phyloP scores from a whole-genome alignment of 2,113 vertebrate species.

The Nesoenas mayeri region DNA sequence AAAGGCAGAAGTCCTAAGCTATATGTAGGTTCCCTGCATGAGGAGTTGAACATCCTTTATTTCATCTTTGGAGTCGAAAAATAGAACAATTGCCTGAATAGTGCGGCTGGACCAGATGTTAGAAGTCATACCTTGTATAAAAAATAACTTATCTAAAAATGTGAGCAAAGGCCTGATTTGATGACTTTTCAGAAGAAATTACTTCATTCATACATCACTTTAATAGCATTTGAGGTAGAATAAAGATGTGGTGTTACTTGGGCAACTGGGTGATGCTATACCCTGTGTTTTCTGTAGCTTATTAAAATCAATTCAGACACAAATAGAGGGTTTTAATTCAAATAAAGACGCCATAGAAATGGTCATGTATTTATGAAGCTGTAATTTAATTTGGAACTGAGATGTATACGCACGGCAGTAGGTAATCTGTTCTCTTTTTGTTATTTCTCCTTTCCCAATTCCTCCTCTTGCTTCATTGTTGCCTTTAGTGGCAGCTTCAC shows the following conservation, averaged over 20 bases:
- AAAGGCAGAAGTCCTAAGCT: neutral
- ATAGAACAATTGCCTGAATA: neutral
- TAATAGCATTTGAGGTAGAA: neutral
- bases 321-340: constrained; percentile 2
- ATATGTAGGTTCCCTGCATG: fast-evolving
- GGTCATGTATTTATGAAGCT: neutral
- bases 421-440: neutral
- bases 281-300: neutral
- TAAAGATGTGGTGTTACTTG: neutral
- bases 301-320: constrained; percentile 31
- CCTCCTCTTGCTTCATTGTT: neutral
- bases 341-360: neutral
- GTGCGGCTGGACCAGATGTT: neutral
- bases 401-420: neutral
- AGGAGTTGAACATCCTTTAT: neutral
- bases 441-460: neutral
- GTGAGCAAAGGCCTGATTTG: neutral
- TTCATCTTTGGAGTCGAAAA: neutral
- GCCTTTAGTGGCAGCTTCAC: neutral
- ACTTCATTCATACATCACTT: neutral
- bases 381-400: neutral
- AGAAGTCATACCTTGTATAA: neutral
- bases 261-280: neutral
- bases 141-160: neutral
- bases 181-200: constrained; percentile 31